phyloP scores from a whole-genome alignment of 2,888 invertebrate species.

The Rosalia funebris region DNA sequence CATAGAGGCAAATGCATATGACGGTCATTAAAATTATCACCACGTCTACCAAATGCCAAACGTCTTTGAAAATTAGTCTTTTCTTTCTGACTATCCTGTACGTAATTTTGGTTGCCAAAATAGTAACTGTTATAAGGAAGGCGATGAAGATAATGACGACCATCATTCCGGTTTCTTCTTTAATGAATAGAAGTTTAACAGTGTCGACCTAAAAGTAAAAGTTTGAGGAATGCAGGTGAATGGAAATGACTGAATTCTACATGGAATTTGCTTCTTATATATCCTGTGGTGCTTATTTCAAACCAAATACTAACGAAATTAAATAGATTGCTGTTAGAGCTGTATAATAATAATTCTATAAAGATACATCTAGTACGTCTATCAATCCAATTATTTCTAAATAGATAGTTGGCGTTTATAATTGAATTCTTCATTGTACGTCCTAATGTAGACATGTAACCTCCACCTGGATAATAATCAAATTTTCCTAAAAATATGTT shows the following conservation, averaged over 20 bases:
- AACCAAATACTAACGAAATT: constrained; percentile 47
- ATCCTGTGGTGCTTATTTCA: constrained; percentile 53
- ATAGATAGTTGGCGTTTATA: constrained; percentile 49
- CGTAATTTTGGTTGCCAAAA: constrained; percentile 38
- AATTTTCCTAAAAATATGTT: constrained; percentile 51
- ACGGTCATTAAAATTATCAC: constrained; percentile 47
- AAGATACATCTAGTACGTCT: constrained; percentile 47
- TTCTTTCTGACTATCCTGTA: constrained; percentile 39
- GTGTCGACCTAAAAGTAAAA: constrained; percentile 44
- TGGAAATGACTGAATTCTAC: too few species aligned
- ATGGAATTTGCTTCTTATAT: constrained; percentile 35
- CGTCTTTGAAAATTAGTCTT: constrained; percentile 38
- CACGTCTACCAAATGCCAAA: constrained; percentile 50
- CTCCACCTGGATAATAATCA: constrained; percentile 50
- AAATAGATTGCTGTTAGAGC: constrained; percentile 53
- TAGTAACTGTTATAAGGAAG: constrained; percentile 44
- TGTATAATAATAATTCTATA: constrained; percentile 53
- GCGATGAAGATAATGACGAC: constrained; percentile 37
- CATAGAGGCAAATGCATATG: constrained; percentile 41
- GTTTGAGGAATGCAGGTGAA: too few species aligned
- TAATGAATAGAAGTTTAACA: constrained; percentile 47
- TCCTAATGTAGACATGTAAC: constrained; percentile 52
- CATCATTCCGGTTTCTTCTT: constrained; percentile 36
- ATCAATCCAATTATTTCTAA: constrained; percentile 51
- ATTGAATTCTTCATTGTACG: constrained; percentile 50